Base-by-base conservation (phyloP, 2,113 vertebrate species). In the Galemys pyrenaicus region DNA sequence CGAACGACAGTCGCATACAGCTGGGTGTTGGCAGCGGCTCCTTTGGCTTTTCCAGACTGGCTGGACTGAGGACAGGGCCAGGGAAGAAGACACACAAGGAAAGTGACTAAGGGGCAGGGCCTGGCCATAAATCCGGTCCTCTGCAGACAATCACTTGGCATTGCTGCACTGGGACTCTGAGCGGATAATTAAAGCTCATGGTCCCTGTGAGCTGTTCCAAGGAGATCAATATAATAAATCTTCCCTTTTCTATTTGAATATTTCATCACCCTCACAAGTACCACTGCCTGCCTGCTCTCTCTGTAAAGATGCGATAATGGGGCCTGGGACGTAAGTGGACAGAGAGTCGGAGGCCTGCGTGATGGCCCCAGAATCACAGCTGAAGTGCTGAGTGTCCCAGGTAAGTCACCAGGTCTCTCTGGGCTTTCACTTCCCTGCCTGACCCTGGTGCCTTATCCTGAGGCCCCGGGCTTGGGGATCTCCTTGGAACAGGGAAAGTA, bases 211-310 rank as follows among this genome's bases (percentile, higher is more conserved):
- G 98, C 92, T 90, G 96, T 97, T 93, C 94, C 41, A 2, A 95
- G 89, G 87, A 96, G 96, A 98, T 97, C 97, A 94, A 97, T 96
- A 91, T 24, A 64, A 97, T 97, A 96, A 98, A 98, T 97, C 97
- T 94, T 67, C 77, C 39, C 41, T 78, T 95, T 91, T 92, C 96
- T 81, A 84, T 95, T 97, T 95, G 95, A 95, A 96, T 97, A 97
- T 97, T 97, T 97, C 92, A 97, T 92, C 2, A 0, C 56, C 91
- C 73, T 94, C 60, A 1, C 54, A 85, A 89, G 79, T 80, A 60
- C 62, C 11, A 30, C 60, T 5, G 80, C 46, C 81, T 68, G 90
- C 58, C 85, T 79, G 46, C 5, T 60, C 49, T 78, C 88, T 54
- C 46, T 1, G 46, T 39, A 26, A 87, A 85, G 75, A 94, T 11